These are phyloP conservation scores for Carabus problematicus DNA, from an alignment of 2,888 invertebrate species.

Conservation along the genomic window DNA sequence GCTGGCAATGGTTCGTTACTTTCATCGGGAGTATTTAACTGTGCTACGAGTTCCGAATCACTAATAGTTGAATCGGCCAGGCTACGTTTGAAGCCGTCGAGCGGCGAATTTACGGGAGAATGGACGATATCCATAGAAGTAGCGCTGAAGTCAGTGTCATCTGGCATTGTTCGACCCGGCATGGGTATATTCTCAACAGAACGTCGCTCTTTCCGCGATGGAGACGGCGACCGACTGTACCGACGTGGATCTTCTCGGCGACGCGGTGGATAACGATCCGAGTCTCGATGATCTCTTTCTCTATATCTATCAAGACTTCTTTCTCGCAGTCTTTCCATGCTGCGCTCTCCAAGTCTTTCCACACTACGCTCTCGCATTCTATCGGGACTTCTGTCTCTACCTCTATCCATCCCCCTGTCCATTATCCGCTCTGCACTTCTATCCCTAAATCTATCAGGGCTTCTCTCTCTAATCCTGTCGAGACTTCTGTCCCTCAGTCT, in stretches of 20 bases:
- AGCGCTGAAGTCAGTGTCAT: conserved; percentile 44
- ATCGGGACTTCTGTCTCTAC: too few relatives aligned
- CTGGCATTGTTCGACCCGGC: conserved; percentile 9
- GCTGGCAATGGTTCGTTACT: conserved; percentile 32
- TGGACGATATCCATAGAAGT: conserved; percentile 43
- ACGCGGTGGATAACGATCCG: conserved; percentile 5
- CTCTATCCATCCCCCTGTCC: too few relatives aligned
- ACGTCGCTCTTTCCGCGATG: conserved; percentile 23
- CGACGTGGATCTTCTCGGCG: conserved; percentile 20
- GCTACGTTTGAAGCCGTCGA: conserved; percentile 58
- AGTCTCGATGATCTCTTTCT: conserved; percentile 17
- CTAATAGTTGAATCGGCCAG: conserved; percentile 65
- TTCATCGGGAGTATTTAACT: conserved; percentile 50
- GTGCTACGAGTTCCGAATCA: conserved; percentile 59
- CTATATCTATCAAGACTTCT: conserved; percentile 8
- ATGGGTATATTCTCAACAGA: conserved; percentile 17
- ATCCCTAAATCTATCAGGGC: too few relatives aligned
- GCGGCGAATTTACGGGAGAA: conserved; percentile 54
- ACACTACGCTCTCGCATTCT: conserved; percentile 13
- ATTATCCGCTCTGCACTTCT: too few relatives aligned
- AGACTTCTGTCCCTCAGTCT: neutral
- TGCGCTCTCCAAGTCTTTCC: too few relatives aligned
- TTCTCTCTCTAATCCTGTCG: too few relatives aligned
- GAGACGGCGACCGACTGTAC: conserved; percentile 26
- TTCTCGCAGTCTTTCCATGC: conserved; percentile 12